phyloP scores from a whole-genome alignment of 1,140 invertebrate genomes.

The Drosophila willistoni region DNA sequence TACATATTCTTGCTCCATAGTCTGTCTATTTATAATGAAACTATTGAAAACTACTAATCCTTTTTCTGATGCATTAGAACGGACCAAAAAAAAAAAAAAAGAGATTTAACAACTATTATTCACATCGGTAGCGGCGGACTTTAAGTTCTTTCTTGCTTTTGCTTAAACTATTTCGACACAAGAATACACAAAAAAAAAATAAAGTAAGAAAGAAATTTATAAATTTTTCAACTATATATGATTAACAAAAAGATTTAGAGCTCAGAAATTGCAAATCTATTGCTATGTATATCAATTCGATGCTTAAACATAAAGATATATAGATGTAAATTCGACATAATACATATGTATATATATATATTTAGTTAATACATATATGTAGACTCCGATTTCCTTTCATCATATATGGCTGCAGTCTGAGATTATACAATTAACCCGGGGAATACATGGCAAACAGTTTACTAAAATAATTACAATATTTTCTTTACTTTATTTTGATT shows the following conservation, averaged over 20 bases:
- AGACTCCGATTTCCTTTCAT: not conserved
- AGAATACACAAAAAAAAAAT: not conserved
- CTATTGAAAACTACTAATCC: no score
- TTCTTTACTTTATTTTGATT: conserved; percentile 10
- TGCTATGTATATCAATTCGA: conserved; percentile 4
- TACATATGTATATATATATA: not conserved
- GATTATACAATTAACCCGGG: conserved; percentile 8
- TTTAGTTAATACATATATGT: conserved; percentile 15
- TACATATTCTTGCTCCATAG: not conserved
- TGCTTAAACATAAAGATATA: conserved; percentile 13
- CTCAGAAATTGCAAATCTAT: not conserved
- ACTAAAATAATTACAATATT: conserved; percentile 11
- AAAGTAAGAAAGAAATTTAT: not conserved
- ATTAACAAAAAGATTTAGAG: conserved; percentile 1
- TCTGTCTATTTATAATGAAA: no score
- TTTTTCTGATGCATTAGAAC: no score
- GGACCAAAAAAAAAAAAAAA: not conserved
- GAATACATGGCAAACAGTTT: conserved; percentile 12
- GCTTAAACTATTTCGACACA: not conserved
- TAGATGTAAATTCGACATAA: not conserved
- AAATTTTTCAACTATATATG: not conserved
- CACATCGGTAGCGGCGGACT: not conserved
- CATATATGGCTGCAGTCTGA: conserved; percentile 18
- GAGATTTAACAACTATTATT: not conserved
- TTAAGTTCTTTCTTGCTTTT: not conserved